A percentile compares a stretch with the other conserved stretches of the same genome.
Evolutionary conservation across 2,113 vertebrate genomes (phyloP).

Genomic region (Fukomys damarensis): DNA sequence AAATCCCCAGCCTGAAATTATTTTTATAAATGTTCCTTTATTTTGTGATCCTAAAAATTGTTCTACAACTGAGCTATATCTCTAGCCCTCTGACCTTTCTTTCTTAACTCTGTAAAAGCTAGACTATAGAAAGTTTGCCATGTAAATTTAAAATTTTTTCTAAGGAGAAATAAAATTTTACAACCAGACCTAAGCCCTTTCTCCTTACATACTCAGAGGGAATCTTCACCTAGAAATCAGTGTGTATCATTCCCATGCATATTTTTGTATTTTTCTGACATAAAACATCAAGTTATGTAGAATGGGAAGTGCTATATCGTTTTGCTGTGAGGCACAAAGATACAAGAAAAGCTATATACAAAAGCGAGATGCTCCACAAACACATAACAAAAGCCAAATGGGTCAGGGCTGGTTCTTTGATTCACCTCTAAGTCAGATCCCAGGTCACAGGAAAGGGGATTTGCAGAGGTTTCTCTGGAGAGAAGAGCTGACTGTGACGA

Average conservation of each 20-base stretch:
- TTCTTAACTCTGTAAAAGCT: not conserved
- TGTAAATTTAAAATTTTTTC: constrained; percentile 25
- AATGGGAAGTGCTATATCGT: not conserved
- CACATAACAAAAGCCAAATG: not conserved
- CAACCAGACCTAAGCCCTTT: not conserved
- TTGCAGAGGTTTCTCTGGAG: not conserved
- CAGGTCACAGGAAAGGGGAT: not conserved
- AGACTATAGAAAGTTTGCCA: constrained; percentile 9
- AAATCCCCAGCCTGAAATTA: no score
- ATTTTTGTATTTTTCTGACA: not conserved
- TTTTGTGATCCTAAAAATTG: not conserved
- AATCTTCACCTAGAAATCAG: not conserved
- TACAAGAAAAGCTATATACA: not conserved
- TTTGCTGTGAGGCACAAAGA: not conserved
- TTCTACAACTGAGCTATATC: not conserved
- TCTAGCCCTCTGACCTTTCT: not conserved
- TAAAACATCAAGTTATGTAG: not conserved
- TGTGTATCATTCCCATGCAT: not conserved
- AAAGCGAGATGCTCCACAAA: not conserved
- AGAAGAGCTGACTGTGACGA: not conserved
- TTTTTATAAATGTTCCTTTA: not conserved
- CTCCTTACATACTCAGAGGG: not conserved
- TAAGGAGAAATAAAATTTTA: constrained; percentile 39
- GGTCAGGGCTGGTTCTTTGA: not conserved
- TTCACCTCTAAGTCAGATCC: not conserved